phyloP scores from a whole-genome alignment of 2,797 vertebrate species.

The Anguilla megastoma region DNA sequence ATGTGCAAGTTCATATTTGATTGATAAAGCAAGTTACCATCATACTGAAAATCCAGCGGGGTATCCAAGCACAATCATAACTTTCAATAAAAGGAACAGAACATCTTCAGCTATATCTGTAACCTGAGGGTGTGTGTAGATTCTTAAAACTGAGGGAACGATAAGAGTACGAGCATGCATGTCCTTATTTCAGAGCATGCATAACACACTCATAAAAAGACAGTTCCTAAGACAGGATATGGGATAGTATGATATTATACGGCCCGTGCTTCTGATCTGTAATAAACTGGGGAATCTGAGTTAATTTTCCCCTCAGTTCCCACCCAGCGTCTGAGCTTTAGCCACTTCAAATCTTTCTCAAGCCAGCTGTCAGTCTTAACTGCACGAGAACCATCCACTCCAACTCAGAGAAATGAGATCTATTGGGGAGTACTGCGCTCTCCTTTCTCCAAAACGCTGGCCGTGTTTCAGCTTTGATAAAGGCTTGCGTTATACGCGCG shows the following conservation, averaged over 20 bases:
- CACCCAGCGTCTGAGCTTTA: too few species aligned
- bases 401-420: not conserved
- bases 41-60: too few species aligned
- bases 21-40: too few species aligned
- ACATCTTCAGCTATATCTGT: too few species aligned
- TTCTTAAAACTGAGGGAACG: not conserved
- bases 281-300: conserved; percentile 45
- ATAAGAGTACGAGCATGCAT: not conserved
- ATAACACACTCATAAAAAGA: not conserved
- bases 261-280: conserved; percentile 47
- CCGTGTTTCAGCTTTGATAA: not conserved
- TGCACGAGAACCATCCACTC: conserved; percentile 22
- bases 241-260: conserved; percentile 64
- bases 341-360: conserved; percentile 46
- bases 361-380: conserved; percentile 68
- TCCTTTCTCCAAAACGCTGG: not conserved
- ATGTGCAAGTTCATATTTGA: too few species aligned
- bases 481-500: not conserved
- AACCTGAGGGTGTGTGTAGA: too few species aligned
- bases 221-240: conserved; percentile 43
- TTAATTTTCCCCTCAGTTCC: conserved; percentile 20
- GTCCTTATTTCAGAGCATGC: not conserved
- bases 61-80: too few species aligned
- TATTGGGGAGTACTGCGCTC: not conserved
- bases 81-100: too few species aligned